Base-by-base conservation (phyloP, 2,797 vertebrate genomes). In the Nyctalus aviator region DNA sequence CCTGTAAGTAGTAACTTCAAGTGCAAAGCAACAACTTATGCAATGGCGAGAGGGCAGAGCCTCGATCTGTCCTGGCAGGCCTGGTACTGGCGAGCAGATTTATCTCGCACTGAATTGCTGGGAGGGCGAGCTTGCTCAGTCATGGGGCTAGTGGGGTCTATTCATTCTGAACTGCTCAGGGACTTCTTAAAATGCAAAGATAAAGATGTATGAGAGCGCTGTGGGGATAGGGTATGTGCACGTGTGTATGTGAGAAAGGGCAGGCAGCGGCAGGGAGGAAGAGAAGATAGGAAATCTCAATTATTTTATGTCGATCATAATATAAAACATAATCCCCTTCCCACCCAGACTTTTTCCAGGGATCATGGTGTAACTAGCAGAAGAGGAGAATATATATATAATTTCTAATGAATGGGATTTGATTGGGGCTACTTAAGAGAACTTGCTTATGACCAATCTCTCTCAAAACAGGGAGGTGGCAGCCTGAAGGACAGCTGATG, bases 221-320 rank as follows among this genome's bases (percentile, higher is more conserved):
- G 57, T 88, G 53, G 27, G 13, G 12, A 62, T 69, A n/a, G 15
- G 25, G 35, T 25, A 72, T 12, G 53, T 41, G 35, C 18, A 35
- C 5, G 1, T 1, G 13, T 66, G n/a, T 41, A 23, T 77, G 8
- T 89, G 86, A 83, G 35, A 57, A 86, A n/a, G 25, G 44, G 32
- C n/a, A 93, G 81, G 64, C 94, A 91, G 72, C 88, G 69, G 62
- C 84, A 88, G 62, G 68, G 91, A 93, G 76, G 69, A 94, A 94
- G 75, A 90, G 62, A 95, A 97, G 78, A 94, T 84, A 97, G 93
- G 82, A 97, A 96, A 94, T 93, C 78, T 93, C 84, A 93, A 78
- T 94, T 96, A 95, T 92, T 96, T 95, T 84, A 93, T 95, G 84
- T 96, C 94, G 95, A 62, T 97, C 84, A 97, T 86, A 91, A 90